These are phyloP conservation scores for Brachyrhaphis roseni DNA, from an alignment of 2,797 vertebrate species.

Conservation along the genomic window DNA sequence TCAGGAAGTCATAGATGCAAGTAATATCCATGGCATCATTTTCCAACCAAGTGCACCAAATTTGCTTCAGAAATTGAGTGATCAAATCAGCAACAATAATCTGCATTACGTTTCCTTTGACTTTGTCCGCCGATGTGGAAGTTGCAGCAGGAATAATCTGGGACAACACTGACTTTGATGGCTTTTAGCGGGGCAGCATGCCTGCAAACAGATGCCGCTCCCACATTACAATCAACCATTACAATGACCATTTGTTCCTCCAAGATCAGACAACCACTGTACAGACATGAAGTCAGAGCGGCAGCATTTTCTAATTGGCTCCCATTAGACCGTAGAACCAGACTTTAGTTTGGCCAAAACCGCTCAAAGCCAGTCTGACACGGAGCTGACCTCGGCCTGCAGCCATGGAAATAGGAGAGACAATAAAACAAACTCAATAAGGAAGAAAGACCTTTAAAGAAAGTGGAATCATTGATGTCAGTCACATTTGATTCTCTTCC, in stretches of 20 bases:
- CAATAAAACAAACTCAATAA: not conserved
- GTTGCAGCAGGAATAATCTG: conserved; percentile 29
- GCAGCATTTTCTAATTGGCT: conserved; percentile 32
- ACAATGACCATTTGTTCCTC: conserved; percentile 70
- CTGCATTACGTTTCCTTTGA: conserved; percentile 17
- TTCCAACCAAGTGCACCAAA: conserved; percentile 12
- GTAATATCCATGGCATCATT: conserved; percentile 14
- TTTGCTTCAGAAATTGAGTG: conserved; percentile 5
- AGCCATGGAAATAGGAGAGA: conserved; percentile 12
- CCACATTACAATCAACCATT: conserved; percentile 61
- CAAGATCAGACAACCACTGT: conserved; percentile 41
- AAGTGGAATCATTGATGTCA: not conserved
- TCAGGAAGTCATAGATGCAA: not conserved
- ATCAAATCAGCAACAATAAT: conserved; percentile 30
- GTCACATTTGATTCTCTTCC: not conserved
- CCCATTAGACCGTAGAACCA: conserved; percentile 25
- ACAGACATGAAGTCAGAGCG: conserved; percentile 24
- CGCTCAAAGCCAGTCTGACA: conserved; percentile 12
- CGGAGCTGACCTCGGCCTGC: not conserved
- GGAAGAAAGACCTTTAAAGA: not conserved
- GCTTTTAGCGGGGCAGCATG: conserved; percentile 43
- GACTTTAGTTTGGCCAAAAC: conserved; percentile 8
- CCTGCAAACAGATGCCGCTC: conserved; percentile 68
- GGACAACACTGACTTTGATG: conserved; percentile 35
- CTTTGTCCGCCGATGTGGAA: not conserved